A percentile compares a stretch with the other conserved stretches of the same genome.
phyloP scores from a whole-genome alignment of 2,113 vertebrate genomes.

The Prunella fulvescens region DNA sequence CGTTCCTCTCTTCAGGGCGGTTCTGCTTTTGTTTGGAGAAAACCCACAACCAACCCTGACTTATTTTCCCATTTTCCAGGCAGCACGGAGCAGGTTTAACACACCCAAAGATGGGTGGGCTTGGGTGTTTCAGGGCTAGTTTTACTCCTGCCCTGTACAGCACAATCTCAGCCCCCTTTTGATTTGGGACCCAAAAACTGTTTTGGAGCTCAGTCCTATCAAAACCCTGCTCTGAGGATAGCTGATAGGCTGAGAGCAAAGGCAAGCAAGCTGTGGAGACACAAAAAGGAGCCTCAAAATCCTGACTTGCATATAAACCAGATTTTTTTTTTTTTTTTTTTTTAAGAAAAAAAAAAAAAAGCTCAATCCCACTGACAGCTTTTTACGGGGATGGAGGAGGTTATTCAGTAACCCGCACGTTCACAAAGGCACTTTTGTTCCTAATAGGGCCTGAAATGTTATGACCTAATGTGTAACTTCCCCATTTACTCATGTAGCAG shows the following conservation, averaged over 20 bases:
- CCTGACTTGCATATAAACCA: slow-evolving; percentile 5
- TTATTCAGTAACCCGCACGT: slow-evolving; percentile 52
- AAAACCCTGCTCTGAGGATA: neutral
- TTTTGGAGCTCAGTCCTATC: neutral
- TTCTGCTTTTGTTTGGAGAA: neutral
- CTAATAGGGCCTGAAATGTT: slow-evolving; percentile 60
- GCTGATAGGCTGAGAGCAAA: neutral
- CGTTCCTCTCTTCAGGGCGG: neutral
- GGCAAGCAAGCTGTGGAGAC: neutral
- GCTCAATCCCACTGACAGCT: neutral
- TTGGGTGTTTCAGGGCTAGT: neutral
- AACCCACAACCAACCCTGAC: neutral
- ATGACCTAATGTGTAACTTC: slow-evolving; percentile 73
- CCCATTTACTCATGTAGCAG: slow-evolving; percentile 47
- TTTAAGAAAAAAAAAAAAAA: neutral
- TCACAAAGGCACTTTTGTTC: slow-evolving; percentile 71
- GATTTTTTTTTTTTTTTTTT: neutral
- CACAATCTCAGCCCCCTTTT: neutral
- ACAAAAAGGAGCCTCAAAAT: neutral
- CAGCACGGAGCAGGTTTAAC: neutral
- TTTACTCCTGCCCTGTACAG: neutral
- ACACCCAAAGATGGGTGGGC: neutral
- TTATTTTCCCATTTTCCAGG: neutral
- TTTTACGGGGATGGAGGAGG: slow-evolving; percentile 24
- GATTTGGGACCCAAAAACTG: neutral